Conservation (phyloP, 35 echinoderm and acorn worm genomes). For the Strongylocentrotus purpuratus region DNA sequence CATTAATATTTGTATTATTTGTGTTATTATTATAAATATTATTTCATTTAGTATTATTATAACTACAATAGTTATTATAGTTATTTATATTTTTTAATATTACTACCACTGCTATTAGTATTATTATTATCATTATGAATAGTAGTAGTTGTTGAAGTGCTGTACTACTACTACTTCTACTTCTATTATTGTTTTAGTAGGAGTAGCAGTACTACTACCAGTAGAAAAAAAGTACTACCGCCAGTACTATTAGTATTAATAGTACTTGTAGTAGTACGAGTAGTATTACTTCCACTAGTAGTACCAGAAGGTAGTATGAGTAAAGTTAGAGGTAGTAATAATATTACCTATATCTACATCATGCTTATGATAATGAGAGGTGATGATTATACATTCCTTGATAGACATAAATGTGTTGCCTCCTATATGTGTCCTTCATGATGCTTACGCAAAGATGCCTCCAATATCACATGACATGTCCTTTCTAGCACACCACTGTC, state of each 20-base stretch:
- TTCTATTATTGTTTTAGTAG: background rate
- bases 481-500: no score
- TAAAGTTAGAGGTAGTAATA: background rate
- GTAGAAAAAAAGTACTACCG: background rate
- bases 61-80: background rate
- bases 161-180: background rate
- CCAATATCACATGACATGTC: no score
- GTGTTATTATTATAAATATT: background rate
- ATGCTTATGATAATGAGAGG: background rate
- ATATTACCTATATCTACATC: background rate
- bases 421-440: no score
- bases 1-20: background rate
- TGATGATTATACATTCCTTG: no score
- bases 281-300: background rate
- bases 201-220: no score
- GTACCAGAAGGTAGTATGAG: background rate
- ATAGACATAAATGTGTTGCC: no score
- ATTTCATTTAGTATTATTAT: background rate
- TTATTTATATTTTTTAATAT: background rate
- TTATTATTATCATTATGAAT: slow-evolving; percentile 10
- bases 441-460: no score
- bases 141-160: background rate
- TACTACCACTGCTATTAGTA: background rate
- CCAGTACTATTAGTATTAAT: background rate
- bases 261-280: background rate